A percentile compares a stretch with the other conserved stretches of the same genome.
phyloP scores from a whole-genome alignment of 2,888 invertebrate genomes.

The Tricholauxania praeusta region DNA sequence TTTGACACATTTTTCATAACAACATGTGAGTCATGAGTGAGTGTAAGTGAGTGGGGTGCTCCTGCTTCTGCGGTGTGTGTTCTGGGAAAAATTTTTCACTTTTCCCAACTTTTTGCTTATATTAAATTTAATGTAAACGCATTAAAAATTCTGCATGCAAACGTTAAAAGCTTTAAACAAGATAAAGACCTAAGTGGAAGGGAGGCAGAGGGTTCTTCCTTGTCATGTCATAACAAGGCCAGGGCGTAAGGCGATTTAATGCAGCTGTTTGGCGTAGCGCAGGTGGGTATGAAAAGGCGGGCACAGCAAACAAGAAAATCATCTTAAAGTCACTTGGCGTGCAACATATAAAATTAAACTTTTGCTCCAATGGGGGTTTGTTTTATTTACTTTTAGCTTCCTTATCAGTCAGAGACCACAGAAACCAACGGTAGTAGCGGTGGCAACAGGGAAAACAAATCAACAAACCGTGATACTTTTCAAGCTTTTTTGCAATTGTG shows the following conservation, averaged over 20 bases:
- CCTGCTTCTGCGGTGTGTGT: background rate
- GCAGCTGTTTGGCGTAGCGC: too few relatives aligned
- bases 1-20: constrained; percentile 34
- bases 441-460: background rate
- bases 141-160: constrained; percentile 34
- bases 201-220: constrained; percentile 19
- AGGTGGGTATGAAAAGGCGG: too few relatives aligned
- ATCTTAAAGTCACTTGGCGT: background rate
- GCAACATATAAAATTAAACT: constrained; percentile 39
- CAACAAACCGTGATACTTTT: background rate
- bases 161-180: constrained; percentile 1
- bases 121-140: constrained; percentile 35
- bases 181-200: constrained; percentile 1
- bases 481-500: background rate
- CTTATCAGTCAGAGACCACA: constrained; percentile 15
- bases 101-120: constrained; percentile 12
- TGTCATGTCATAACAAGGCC: background rate
- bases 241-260: background rate
- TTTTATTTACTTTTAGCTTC: constrained; percentile 1
- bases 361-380: constrained; percentile 31
- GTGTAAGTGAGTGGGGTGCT: background rate
- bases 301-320: too few relatives aligned
- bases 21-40: constrained; percentile 7
- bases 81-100: constrained; percentile 3
- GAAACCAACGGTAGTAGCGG: too few relatives aligned